Conservation (phyloP, 1,140 invertebrate species). For the Pararge aegeria region DNA sequence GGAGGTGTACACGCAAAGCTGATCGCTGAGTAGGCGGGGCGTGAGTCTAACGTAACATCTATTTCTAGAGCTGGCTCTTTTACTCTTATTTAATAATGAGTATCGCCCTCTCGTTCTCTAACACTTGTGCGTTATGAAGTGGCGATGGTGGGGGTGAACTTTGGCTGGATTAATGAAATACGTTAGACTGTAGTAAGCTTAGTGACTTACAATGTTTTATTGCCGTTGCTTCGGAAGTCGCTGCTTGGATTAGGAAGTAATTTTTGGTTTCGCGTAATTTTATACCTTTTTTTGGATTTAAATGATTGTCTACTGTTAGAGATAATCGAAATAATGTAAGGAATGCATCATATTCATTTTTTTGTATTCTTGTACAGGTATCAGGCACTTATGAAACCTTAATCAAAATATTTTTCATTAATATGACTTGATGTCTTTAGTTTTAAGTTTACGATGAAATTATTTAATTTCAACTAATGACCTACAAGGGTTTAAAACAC, state of each 20-base stretch:
- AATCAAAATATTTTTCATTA: too few species aligned
- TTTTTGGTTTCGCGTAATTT: neutral
- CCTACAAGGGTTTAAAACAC: too few species aligned
- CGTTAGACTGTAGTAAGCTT: conserved; percentile 63
- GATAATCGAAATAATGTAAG: too few species aligned
- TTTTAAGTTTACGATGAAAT: too few species aligned
- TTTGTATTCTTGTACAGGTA: too few species aligned
- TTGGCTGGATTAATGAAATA: conserved; percentile 68
- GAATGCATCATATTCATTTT: too few species aligned
- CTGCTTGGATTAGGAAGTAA: neutral
- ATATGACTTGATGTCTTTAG: too few species aligned
- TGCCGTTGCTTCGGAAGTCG: neutral
- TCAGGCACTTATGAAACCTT: too few species aligned
- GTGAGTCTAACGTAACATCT: conserved; percentile 71
- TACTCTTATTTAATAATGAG: neutral
- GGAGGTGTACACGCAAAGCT: conserved; percentile 60
- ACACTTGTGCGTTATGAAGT: conserved; percentile 57
- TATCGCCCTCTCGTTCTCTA: conserved; percentile 36
- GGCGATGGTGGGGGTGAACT: conserved; percentile 68
- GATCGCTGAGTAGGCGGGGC: conserved; percentile 60
- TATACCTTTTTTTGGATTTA: neutral
- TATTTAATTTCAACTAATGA: too few species aligned
- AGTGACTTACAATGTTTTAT: conserved; percentile 24
- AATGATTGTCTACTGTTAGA: neutral
- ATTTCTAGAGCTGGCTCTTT: conserved; percentile 49